phyloP scores from a whole-genome alignment of 2,888 invertebrate species.

The Drosophila atripex region DNA sequence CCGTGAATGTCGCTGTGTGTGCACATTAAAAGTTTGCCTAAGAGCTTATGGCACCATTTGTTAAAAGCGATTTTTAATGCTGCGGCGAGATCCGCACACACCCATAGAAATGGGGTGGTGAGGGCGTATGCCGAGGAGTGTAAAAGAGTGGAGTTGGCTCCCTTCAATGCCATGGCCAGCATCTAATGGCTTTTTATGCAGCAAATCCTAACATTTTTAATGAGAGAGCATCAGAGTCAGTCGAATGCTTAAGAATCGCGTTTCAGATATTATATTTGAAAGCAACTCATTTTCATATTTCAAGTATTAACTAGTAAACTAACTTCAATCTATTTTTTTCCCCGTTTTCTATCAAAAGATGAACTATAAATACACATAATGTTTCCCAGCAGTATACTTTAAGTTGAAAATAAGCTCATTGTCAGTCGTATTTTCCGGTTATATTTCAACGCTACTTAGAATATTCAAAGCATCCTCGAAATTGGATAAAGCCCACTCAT shows the following conservation, averaged over 20 bases:
- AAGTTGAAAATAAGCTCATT: neutral
- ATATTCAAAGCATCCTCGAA: neutral
- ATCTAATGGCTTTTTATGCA: conserved; percentile 70
- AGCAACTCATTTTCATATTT: too few relatives aligned
- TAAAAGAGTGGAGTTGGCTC: neutral
- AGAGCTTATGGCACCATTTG: conserved; percentile 78
- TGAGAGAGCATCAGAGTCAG: conserved; percentile 45
- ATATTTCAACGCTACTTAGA: neutral
- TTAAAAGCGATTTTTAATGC: conserved; percentile 79
- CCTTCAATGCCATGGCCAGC: conserved; percentile 50
- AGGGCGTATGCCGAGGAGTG: neutral
- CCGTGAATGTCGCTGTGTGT: conserved; percentile 45
- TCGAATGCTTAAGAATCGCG: neutral
- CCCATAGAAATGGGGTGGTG: neutral
- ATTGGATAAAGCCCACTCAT: conserved; percentile 2
- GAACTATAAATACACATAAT: too few relatives aligned
- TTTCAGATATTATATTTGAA: neutral
- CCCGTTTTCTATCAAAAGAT: neutral
- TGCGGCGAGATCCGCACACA: conserved; percentile 55
- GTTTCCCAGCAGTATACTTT: neutral
- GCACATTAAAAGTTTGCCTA: conserved; percentile 76
- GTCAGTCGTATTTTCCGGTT: neutral
- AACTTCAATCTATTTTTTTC: too few relatives aligned
- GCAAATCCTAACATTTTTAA: conserved; percentile 64
- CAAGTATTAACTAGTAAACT: too few relatives aligned